Evolutionary conservation across 1,140 invertebrate genomes (phyloP), one percentile per base, ranked within the genome.

Genomic region (Himalopsyche phryganea): DNA sequence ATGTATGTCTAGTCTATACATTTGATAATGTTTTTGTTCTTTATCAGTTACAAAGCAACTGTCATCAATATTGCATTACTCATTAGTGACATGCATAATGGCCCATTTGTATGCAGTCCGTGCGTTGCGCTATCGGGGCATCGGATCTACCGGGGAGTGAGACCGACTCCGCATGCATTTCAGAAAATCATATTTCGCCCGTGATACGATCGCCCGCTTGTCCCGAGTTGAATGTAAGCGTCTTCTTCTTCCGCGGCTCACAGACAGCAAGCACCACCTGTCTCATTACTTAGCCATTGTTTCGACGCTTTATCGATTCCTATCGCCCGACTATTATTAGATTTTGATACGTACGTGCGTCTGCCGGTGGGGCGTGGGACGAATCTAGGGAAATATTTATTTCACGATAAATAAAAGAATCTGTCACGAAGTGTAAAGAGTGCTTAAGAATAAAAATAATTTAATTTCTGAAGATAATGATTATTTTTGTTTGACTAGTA

Each of bases 251-350:
- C 23, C 23, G 9, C 23, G 23, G 23, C 23, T 9, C 3, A 28
- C 23, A 28, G 23, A 5, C 23, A 28, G 23, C 23, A 28, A 28
- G 50, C 58, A 38, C 44, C 50, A 60, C 58, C 58, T 60, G 58
- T 60, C 58, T 54, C 44, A 49, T 60, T 60, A 47, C 45, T 60
- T 59, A 57, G 46, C 54, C 51, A 60, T 60, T 60, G 58, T 60
- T 60, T 60, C 44, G 51, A 50, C 45, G 50, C 48, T 60, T 60
- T 60, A 54, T 60, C 50, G 58, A 60, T 60, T 60, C 46, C 45
- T 41, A 60, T 53, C 58, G 50, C 50, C 20, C n/a, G 41, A 40
- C 58, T 60, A 60, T 60, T 60, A 60, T 60, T 60, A 60, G 58
- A 44, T 44, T 23, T 17, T 17, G 20, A 33, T 46, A 33, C 46